Conservation (phyloP, 2,888 invertebrate genomes). For the Saturnia japonica region DNA sequence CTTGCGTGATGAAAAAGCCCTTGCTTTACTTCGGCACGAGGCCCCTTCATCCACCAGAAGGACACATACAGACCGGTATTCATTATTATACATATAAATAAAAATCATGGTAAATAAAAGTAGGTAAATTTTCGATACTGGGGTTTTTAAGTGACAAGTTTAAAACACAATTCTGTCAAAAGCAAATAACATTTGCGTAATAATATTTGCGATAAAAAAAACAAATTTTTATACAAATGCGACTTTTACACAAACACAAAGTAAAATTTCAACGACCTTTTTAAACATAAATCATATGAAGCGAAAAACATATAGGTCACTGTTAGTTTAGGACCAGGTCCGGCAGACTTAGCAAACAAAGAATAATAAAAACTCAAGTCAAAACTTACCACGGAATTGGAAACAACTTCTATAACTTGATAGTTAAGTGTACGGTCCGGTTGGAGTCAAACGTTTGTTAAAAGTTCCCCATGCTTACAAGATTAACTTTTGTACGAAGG, state of each 20-base stretch:
- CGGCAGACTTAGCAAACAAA: background rate
- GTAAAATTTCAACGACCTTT: background rate
- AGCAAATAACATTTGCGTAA: background rate
- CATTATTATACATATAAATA: too few species aligned
- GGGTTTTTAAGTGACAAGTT: background rate
- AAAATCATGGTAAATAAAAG: too few species aligned
- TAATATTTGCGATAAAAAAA: background rate
- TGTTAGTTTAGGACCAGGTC: background rate
- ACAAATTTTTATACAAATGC: background rate
- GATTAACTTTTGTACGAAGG: slow-evolving; percentile 31
- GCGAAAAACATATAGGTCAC: background rate
- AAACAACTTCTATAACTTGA: background rate
- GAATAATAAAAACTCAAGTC: background rate
- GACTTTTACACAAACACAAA: background rate
- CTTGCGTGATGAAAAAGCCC: too few species aligned
- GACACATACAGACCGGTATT: too few species aligned
- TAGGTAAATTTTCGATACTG: too few species aligned
- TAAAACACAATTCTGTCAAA: background rate
- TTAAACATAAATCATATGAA: background rate
- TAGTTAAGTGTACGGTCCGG: slow-evolving; percentile 1
- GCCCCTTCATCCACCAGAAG: too few species aligned
- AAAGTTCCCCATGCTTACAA: background rate
- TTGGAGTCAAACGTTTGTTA: background rate
- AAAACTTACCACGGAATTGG: background rate
- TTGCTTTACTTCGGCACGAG: too few species aligned